These are phyloP conservation scores for Bombus ignitus DNA, from an alignment of 1,140 invertebrate species.

Conservation along the genomic window DNA sequence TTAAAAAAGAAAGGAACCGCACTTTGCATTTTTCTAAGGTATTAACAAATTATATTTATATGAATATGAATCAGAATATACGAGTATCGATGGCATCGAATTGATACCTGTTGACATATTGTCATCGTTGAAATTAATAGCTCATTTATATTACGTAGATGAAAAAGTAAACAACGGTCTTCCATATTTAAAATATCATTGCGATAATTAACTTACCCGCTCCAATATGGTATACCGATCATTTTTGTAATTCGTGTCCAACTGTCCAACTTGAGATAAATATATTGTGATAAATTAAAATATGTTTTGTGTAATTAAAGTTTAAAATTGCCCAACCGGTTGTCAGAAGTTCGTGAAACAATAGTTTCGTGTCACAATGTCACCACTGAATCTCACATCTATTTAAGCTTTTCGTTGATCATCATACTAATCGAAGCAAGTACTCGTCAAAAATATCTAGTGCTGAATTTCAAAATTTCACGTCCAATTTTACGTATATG, in stretches of 20 bases:
- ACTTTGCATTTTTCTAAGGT: too few relatives aligned
- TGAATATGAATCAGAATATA: too few relatives aligned
- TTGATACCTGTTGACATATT: too few relatives aligned
- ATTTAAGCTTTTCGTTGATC: not conserved
- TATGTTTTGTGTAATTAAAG: not conserved
- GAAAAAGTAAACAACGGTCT: not conserved
- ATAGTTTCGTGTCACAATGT: not conserved
- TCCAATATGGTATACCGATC: not conserved
- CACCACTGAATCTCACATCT: not conserved
- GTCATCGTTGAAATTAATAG: not conserved
- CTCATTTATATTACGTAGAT: not conserved
- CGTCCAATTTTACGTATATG: not conserved
- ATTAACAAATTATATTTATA: too few relatives aligned
- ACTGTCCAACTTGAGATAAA: too few relatives aligned
- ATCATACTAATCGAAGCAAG: not conserved
- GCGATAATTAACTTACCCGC: not conserved
- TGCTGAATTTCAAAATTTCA: not conserved
- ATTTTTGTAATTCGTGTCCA: too few relatives aligned
- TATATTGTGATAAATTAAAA: too few relatives aligned
- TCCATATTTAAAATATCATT: not conserved
- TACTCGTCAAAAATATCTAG: not conserved
- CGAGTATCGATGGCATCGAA: too few relatives aligned
- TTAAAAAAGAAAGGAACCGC: too few relatives aligned
- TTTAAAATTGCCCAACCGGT: not conserved
- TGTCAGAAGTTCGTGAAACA: not conserved